These are phyloP conservation scores for Tinamus major DNA, from an alignment of 2,797 vertebrate species.

Conservation along the genomic window DNA sequence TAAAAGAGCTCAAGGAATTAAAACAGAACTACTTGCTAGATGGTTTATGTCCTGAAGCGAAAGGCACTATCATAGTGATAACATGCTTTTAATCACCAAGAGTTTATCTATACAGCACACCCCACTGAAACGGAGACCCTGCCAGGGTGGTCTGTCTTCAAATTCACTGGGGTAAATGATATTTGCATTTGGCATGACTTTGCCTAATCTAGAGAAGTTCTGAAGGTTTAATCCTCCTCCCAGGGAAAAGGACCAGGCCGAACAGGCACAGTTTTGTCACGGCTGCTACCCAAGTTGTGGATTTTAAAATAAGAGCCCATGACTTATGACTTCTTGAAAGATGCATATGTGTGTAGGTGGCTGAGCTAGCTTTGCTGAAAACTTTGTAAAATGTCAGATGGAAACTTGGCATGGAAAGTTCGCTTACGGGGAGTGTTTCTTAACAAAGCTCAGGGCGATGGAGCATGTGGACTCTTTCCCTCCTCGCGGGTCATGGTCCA, in stretches of 20 bases:
- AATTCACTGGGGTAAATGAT: conserved; percentile 13
- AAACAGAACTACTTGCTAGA: conserved; percentile 53
- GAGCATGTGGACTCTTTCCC: accelerated
- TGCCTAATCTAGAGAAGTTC: not conserved
- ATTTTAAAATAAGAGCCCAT: not conserved
- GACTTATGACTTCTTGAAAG: not conserved
- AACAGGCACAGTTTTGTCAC: not conserved
- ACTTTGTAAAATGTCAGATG: not conserved
- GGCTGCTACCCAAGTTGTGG: not conserved
- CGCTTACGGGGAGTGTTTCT: accelerated
- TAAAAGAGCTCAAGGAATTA: conserved; percentile 55
- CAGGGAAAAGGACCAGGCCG: not conserved
- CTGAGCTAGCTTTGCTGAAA: not conserved
- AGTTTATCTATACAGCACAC: not conserved
- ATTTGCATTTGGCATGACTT: not conserved
- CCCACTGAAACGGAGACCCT: not conserved
- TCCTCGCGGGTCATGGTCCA: accelerated
- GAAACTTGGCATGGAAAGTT: not conserved
- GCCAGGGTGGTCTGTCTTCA: not conserved
- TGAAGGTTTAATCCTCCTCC: not conserved
- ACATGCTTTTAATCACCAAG: conserved; percentile 56
- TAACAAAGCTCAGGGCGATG: not conserved
- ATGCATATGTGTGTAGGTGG: not conserved
- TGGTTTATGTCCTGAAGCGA: conserved; percentile 16
- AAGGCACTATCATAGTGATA: conserved; percentile 53